These are phyloP conservation scores for Phyllotis vaccarum DNA, from an alignment of 2,797 vertebrate species.

Conservation along the genomic window DNA sequence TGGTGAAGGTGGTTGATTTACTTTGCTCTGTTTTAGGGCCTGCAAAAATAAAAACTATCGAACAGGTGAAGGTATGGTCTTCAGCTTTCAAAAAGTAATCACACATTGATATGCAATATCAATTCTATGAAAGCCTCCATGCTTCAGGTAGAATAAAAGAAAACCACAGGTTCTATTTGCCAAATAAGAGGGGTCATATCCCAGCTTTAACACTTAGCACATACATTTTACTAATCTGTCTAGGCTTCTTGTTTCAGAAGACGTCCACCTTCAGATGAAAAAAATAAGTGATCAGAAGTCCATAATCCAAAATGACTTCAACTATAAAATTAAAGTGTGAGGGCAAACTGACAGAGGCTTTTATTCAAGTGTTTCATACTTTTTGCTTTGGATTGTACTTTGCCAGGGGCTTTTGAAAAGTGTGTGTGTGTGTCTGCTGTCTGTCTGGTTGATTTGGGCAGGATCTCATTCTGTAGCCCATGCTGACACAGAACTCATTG, in stretches of 20 bases:
- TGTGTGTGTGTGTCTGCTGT: not conserved
- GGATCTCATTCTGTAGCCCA: not conserved
- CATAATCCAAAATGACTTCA: conserved; percentile 12
- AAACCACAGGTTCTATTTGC: not conserved
- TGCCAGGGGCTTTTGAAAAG: not conserved
- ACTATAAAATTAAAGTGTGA: conserved; percentile 11
- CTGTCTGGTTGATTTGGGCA: not conserved
- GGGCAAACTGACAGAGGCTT: not conserved
- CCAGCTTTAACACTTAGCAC: not conserved
- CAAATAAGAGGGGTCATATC: not conserved
- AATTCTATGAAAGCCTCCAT: not conserved
- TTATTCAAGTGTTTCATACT: conserved; percentile 1
- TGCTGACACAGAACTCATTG: not conserved
- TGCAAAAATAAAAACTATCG: not conserved
- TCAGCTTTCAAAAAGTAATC: conserved; percentile 1
- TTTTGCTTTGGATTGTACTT: not conserved
- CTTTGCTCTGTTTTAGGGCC: not conserved
- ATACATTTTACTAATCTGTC: not conserved
- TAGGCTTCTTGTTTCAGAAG: not conserved
- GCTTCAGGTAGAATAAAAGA: not conserved
- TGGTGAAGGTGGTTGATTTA: not conserved
- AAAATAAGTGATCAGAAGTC: conserved; percentile 24
- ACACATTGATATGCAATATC: not conserved
- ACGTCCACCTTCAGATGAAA: conserved; percentile 23
- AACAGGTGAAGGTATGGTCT: not conserved